Percentiles rank a stretch among this genome's conserved stretches.
Conservation (phyloP, 2,888 invertebrate genomes). For the Lycaena phlaeas region DNA sequence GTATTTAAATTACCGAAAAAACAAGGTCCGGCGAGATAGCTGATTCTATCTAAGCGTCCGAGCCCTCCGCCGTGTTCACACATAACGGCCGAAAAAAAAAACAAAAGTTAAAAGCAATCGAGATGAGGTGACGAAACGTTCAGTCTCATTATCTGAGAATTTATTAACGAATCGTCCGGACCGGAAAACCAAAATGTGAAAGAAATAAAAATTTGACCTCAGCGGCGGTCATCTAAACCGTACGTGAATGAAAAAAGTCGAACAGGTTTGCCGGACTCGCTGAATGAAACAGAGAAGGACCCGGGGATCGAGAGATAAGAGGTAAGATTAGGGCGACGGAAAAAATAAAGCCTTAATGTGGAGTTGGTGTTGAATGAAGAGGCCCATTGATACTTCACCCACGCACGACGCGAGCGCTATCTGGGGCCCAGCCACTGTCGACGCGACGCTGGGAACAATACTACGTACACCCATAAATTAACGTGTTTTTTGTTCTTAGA, state of each 20-base stretch:
- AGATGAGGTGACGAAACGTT: conserved; percentile 73
- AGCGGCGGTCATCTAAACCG: conserved; percentile 69
- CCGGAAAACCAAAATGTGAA: conserved; percentile 73
- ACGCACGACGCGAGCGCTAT: conserved; percentile 52
- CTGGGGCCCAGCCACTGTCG: conserved; percentile 19
- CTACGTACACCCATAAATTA: conserved; percentile 36
- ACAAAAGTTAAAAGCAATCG: conserved; percentile 65
- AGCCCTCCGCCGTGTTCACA: conserved; percentile 66
- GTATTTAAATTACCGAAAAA: conserved; percentile 65
- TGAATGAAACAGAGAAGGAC: conserved; percentile 69
- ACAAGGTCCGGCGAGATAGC: conserved; percentile 50
- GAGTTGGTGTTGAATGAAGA: conserved; percentile 69
- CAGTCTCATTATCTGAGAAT: conserved; percentile 74
- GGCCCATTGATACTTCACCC: conserved; percentile 65
- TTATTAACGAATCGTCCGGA: conserved; percentile 71
- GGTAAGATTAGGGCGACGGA: conserved; percentile 62
- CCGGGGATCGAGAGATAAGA: conserved; percentile 67
- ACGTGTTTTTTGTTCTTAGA: conserved; percentile 35
- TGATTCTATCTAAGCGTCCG: conserved; percentile 49
- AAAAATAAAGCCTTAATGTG: conserved; percentile 68
- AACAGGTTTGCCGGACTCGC: conserved; percentile 63
- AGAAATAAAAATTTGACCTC: conserved; percentile 73
- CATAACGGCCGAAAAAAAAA: conserved; percentile 59
- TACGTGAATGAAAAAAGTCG: conserved; percentile 71
- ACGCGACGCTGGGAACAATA: conserved; percentile 34